A percentile compares a stretch with the other conserved stretches of the same genome.
Evolutionary conservation across 2,113 vertebrate genomes (phyloP).

Genomic region (Falco punctatus): DNA sequence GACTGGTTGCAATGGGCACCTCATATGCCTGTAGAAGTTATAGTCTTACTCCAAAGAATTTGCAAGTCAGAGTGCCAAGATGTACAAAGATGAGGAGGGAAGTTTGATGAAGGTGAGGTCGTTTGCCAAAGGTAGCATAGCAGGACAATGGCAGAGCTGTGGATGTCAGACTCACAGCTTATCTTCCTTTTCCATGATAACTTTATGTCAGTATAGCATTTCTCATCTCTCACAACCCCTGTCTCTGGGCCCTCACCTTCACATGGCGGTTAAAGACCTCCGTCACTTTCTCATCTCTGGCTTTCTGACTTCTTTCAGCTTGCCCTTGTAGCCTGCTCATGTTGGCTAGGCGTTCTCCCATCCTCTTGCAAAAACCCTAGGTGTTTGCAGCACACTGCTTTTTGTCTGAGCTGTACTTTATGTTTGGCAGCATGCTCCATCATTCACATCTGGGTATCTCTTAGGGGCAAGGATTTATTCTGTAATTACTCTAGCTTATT

Average conservation of each 20-base stretch:
- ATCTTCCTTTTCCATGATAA: neutral
- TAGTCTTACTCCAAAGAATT: neutral
- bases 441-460: neutral
- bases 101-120: neutral
- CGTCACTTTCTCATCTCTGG: neutral
- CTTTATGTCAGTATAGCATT: neutral
- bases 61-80: neutral
- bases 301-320: neutral
- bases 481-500: slow-evolving; percentile 20
- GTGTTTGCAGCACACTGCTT: neutral
- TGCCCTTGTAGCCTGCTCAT: neutral
- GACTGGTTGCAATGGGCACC: neutral
- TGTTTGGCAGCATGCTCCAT: neutral
- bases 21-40: neutral
- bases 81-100: neutral
- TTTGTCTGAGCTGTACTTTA: neutral
- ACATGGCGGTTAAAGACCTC: neutral
- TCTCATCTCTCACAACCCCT: neutral
- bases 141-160: neutral
- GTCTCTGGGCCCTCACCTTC: neutral
- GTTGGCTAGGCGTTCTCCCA: neutral
- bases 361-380: neutral
- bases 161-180: neutral
- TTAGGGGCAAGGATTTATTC: slow-evolving; percentile 46
- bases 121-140: neutral